phyloP scores from a whole-genome alignment of 2,888 invertebrate species.

The Brachyptera putata region DNA sequence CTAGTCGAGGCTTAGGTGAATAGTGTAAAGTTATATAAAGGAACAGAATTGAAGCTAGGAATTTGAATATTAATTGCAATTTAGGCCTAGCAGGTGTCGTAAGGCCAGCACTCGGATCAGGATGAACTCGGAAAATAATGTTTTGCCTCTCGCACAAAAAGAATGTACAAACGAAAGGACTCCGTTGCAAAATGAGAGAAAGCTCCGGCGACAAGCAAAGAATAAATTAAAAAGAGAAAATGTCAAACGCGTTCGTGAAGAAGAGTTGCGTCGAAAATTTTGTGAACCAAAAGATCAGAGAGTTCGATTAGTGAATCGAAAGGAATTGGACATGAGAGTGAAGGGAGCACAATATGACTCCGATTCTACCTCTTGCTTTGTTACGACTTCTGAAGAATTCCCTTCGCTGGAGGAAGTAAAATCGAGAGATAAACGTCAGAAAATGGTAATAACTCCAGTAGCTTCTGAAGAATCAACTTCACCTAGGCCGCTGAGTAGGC shows the following conservation, averaged over 20 bases:
- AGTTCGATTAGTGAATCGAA: neutral
- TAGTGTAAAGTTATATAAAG: no score
- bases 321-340: neutral
- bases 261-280: neutral
- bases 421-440: neutral
- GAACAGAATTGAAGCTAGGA: no score
- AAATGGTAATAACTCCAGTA: no score
- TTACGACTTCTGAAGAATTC: neutral
- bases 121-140: no score
- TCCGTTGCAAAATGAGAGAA: neutral
- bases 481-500: no score
- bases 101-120: no score
- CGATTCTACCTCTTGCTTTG: neutral
- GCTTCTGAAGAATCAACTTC: no score
- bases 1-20: no score
- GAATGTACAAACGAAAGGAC: no score
- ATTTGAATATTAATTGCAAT: no score
- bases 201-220: conserved; percentile 1
- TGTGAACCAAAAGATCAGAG: conserved; percentile 7
- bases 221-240: conserved; percentile 16
- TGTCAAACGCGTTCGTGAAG: neutral
- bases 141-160: no score
- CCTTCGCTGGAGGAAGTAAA: neutral
- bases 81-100: no score
- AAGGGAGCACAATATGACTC: neutral